Evolutionary conservation across 2,113 vertebrate species (phyloP).

Genomic region (Thryonomys swinderianus): DNA sequence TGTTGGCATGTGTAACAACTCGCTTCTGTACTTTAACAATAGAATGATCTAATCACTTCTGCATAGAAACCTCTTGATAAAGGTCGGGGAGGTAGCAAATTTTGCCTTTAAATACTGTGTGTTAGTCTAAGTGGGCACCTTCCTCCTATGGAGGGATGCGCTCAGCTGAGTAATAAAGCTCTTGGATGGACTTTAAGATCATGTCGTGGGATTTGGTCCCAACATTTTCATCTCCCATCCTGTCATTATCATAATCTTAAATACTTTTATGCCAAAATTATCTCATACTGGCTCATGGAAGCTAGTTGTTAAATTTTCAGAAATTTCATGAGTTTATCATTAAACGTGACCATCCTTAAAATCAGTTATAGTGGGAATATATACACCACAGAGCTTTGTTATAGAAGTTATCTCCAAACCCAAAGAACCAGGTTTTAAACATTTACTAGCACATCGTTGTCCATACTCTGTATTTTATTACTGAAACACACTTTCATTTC

Average conservation of each 20-base stretch:
- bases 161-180: too few relatives aligned
- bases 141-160: too few relatives aligned
- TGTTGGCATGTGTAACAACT: too few relatives aligned
- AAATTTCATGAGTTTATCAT: not conserved
- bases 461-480: not conserved
- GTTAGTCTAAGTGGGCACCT: too few relatives aligned
- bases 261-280: not conserved
- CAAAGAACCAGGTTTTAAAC: not conserved
- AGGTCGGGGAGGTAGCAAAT: too few relatives aligned
- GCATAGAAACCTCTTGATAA: too few relatives aligned
- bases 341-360: not conserved
- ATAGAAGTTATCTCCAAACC: not conserved
- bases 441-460: not conserved
- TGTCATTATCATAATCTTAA: not conserved
- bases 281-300: not conserved
- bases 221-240: not conserved
- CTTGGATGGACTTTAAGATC: too few relatives aligned
- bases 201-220: too few relatives aligned
- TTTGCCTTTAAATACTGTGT: too few relatives aligned
- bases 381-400: not conserved
- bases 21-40: too few relatives aligned
- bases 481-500: not conserved
- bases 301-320: not conserved
- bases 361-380: not conserved
- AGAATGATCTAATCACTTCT: too few relatives aligned